Evolutionary conservation across 1,140 invertebrate genomes (phyloP), one percentile per base, ranked within the genome.

Genomic region (Apis laboriosa): DNA sequence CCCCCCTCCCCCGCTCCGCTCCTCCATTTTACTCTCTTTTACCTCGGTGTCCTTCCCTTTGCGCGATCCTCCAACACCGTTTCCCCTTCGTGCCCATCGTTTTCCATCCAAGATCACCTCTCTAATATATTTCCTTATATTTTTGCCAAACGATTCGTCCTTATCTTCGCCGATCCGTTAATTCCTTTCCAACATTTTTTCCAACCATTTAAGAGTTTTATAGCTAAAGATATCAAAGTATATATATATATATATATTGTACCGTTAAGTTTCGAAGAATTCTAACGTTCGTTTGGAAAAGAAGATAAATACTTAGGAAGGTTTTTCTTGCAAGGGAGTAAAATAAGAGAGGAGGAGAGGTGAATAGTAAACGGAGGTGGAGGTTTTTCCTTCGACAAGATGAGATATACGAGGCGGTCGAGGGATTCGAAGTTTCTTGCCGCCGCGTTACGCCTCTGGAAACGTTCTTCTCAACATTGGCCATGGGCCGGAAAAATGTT

Each of bases 1-100:
- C 74, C 51, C 19, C 12, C 2, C 34, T 34, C 19, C 34, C 19
- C n/a, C 2, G 0, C 34, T 7, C 34, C 34, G n/a, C 9, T n/a
- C 43, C 53, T 81, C 55, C 80, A 73, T 73, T 80, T 80, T 74
- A 80, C 53, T 80, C 78, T 74, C 70, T 66, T 80, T 80, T 74
- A 74, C 21, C 64, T 28, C 55, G 64, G 60, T 72, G 73, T 74
- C 63, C 73, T 19, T 76, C 43, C 55, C 21, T 43, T 73, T n/a
- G 51, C 55, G 19, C 17, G 9, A 51, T 55, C 66, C 56, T 58
- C 58, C 56, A 24, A 49, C 9, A 19, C 34, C 34, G 34, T 43
- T 43, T 67, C 11, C 64, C 43, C 34, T 21, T 21, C 60, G 13
- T 19, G n/a, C n/a, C 3, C 34, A 0, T 34, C 34, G 34, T 34